phyloP scores from a whole-genome alignment of 2,888 invertebrate genomes.

The Temnothorax rugatulus region DNA sequence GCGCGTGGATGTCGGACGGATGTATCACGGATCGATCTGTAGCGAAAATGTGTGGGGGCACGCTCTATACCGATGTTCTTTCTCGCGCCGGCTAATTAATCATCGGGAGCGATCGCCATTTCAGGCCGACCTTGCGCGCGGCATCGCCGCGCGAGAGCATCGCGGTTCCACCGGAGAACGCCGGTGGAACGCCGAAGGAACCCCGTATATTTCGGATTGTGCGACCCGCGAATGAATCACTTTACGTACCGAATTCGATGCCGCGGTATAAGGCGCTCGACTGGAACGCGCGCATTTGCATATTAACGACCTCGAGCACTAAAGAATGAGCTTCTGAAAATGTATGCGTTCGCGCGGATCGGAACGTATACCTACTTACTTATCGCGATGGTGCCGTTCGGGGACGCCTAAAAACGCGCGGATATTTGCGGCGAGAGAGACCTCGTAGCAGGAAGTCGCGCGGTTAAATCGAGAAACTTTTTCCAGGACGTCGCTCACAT shows the following conservation, averaged over 20 bases:
- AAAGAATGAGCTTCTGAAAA: conserved; percentile 63
- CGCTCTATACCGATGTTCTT: background rate
- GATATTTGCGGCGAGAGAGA: background rate
- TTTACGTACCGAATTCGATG: conserved; percentile 47
- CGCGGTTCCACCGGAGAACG: background rate
- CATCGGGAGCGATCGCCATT: conserved; percentile 11
- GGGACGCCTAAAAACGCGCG: conserved; percentile 1
- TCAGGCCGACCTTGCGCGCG: conserved; percentile 19
- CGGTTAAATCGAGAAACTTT: conserved; percentile 3
- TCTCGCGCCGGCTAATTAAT: conserved; percentile 31
- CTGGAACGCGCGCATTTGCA: conserved; percentile 67
- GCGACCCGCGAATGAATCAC: conserved; percentile 64
- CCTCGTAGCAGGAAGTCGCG: background rate
- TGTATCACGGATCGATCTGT: background rate
- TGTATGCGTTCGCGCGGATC: background rate
- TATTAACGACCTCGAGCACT: conserved; percentile 66
- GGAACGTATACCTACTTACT: conserved; percentile 34
- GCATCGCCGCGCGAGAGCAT: background rate
- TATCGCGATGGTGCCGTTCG: conserved; percentile 44
- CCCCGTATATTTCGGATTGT: conserved; percentile 60
- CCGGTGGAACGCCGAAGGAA: background rate
- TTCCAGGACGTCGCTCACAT: background rate
- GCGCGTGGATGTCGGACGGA: background rate
- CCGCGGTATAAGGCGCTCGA: conserved; percentile 62
- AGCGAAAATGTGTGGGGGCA: background rate